Conservation (phyloP, 2,888 invertebrate genomes). For the Zaprionus obscuricornis region DNA sequence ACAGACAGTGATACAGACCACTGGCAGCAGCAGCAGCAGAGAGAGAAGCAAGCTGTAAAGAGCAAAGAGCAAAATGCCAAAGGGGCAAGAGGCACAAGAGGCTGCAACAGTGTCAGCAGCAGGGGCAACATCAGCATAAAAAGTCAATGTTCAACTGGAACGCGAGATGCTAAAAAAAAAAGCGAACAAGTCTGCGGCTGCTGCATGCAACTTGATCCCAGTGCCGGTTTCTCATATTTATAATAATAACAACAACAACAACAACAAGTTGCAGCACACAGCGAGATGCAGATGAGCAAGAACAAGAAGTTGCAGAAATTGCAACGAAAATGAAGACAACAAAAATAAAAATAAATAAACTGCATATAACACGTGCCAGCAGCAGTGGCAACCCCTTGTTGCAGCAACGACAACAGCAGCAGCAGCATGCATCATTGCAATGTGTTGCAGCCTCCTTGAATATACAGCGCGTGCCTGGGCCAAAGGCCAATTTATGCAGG, state of each 20-base stretch:
- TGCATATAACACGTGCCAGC: conserved; percentile 26
- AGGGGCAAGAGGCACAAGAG: too few relatives aligned
- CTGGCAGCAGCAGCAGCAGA: too few relatives aligned
- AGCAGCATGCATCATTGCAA: too few relatives aligned
- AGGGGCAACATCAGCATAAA: too few relatives aligned
- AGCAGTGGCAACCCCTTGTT: conserved; percentile 30
- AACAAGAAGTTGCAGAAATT: neutral
- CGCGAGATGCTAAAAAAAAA: too few relatives aligned
- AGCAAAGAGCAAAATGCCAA: too few relatives aligned
- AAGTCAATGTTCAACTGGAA: too few relatives aligned
- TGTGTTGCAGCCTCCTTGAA: conserved; percentile 34
- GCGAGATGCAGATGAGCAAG: neutral
- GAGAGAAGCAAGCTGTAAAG: neutral
- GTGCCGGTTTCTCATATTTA: conserved; percentile 59
- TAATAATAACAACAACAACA: conserved; percentile 45
- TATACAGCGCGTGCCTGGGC: conserved; percentile 29
- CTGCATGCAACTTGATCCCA: conserved; percentile 54
- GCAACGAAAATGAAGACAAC: neutral
- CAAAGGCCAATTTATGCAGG: conserved; percentile 44
- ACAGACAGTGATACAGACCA: too few relatives aligned
- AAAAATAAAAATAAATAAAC: too few relatives aligned
- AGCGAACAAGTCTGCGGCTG: neutral
- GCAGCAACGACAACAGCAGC: conserved; percentile 12
- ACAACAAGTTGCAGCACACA: conserved; percentile 20
- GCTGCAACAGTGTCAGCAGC: conserved; percentile 9